These are phyloP conservation scores for Agrochola macilenta DNA, from an alignment of 2,888 invertebrate genomes.

Conservation along the genomic window DNA sequence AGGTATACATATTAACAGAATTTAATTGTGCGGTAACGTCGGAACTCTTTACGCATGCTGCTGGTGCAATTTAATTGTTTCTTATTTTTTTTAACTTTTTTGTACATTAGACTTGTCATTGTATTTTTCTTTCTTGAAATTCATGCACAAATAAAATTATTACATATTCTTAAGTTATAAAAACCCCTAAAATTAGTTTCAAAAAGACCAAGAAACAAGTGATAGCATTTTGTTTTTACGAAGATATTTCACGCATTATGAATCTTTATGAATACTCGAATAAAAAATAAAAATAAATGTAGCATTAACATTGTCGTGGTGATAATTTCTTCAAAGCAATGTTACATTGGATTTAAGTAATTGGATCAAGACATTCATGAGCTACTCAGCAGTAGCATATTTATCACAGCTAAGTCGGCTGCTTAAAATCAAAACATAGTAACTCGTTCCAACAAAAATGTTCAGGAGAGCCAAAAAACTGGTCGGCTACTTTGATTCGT, in stretches of 20 bases:
- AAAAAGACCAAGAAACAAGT: not conserved
- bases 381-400: slow-evolving; percentile 6
- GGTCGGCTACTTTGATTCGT: too few species aligned
- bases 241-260: not conserved
- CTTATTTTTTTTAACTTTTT: not conserved
- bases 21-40: not conserved
- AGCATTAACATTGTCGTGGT: not conserved
- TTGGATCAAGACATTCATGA: not conserved
- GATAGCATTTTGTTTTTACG: not conserved
- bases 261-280: not conserved
- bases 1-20: not conserved
- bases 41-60: not conserved
- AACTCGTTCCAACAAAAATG: too few species aligned
- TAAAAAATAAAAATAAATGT: not conserved
- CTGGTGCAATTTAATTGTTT: not conserved
- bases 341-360: not conserved
- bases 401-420: slow-evolving; percentile 27
- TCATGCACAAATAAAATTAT: not conserved
- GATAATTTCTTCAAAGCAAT: not conserved
- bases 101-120: not conserved
- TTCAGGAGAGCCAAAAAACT: too few species aligned
- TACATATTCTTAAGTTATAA: not conserved
- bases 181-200: not conserved
- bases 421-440: too few species aligned
- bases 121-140: not conserved